These are phyloP conservation scores for Cyphomyrus plagiostoma DNA, from an alignment of 2,113 vertebrate species.

Conservation along the genomic window DNA sequence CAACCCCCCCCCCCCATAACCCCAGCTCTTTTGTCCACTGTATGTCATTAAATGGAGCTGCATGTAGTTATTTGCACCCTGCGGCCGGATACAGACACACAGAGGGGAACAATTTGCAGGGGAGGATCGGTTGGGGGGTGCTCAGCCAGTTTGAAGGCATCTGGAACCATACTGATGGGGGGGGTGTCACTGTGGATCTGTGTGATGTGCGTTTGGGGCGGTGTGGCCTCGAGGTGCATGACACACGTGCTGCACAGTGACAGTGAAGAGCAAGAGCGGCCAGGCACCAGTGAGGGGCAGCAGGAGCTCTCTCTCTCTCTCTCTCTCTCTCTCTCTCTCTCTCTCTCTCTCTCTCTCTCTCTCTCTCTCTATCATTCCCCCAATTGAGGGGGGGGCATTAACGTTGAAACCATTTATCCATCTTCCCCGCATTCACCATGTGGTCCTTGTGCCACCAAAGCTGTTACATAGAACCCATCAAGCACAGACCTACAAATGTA, in stretches of 20 bases:
- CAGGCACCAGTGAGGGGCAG: neutral
- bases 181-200: conserved; percentile 14
- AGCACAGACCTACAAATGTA: neutral
- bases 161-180: conserved; percentile 27
- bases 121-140: conserved; percentile 40
- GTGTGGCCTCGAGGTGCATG: neutral
- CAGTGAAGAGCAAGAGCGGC: neutral
- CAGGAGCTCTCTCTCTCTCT: too few relatives aligned
- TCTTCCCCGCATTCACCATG: neutral
- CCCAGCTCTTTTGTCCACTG: conserved; percentile 55
- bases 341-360: neutral
- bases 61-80: conserved; percentile 64
- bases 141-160: conserved; percentile 42
- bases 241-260: neutral
- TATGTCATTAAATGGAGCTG: conserved; percentile 61
- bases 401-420: neutral
- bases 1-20: conserved; percentile 48
- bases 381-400: neutral
- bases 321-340: too few relatives aligned
- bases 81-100: conserved; percentile 60
- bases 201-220: neutral
- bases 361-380: neutral
- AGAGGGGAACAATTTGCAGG: conserved; percentile 60
- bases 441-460: neutral
- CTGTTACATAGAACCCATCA: neutral